Percentiles rank a stretch among this genome's conserved stretches.
phyloP scores from a whole-genome alignment of 23 tunicate genomes.

The Phallusia fumigata region DNA sequence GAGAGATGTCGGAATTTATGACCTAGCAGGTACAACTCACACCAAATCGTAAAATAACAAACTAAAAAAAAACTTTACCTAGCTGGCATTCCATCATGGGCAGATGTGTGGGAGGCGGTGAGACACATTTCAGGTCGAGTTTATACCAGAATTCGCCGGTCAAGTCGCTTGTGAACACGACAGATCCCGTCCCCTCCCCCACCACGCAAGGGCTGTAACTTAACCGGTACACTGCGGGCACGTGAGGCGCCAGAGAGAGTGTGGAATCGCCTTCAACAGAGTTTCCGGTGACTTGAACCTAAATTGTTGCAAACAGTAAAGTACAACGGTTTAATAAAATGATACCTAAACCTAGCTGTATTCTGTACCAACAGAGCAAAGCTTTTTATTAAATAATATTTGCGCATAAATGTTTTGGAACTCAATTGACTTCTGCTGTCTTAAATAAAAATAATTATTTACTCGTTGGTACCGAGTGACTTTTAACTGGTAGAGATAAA shows the following conservation, averaged over 20 bases:
- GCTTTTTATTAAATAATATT: too few relatives aligned
- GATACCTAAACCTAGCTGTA: too few relatives aligned
- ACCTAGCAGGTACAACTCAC: too few relatives aligned
- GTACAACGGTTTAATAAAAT: too few relatives aligned
- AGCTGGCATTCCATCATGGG: slow-evolving; percentile 87
- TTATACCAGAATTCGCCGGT: slow-evolving; percentile 99
- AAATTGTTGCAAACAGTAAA: neutral
- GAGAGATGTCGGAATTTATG: too few relatives aligned
- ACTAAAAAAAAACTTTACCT: slow-evolving; percentile 37
- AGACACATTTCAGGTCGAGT: slow-evolving; percentile 41
- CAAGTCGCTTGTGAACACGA: slow-evolving; percentile 59
- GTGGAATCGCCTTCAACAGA: slow-evolving; percentile 41
- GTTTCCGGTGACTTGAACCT: slow-evolving; percentile 53
- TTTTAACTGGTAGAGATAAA: too few relatives aligned
- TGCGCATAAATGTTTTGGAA: too few relatives aligned
- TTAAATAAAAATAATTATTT: too few relatives aligned
- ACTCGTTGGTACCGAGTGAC: too few relatives aligned
- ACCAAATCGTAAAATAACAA: too few relatives aligned
- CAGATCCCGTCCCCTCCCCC: slow-evolving; percentile 39
- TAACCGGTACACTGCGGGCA: slow-evolving; percentile 45
- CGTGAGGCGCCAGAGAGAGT: slow-evolving; percentile 40
- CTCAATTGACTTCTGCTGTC: too few relatives aligned
- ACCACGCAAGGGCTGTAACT: slow-evolving; percentile 53
- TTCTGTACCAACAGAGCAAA: too few relatives aligned
- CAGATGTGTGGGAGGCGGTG: slow-evolving; percentile 69